Base-by-base conservation (phyloP, 2,113 vertebrate species). In the Stegastes partitus region DNA sequence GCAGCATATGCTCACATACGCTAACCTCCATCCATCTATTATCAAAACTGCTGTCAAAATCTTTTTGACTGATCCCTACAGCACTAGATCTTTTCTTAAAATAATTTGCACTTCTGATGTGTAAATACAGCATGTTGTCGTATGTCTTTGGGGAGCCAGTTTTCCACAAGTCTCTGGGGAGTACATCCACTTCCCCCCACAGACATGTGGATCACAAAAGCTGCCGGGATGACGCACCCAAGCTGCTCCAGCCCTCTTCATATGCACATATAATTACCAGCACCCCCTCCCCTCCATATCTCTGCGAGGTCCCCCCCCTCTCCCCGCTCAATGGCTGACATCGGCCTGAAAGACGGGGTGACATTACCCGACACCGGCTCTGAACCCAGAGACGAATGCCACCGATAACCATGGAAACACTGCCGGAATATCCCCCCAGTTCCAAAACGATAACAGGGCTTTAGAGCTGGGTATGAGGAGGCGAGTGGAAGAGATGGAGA, bases 231-330 rank as follows among this genome's bases (percentile, higher is more conserved):
- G 87, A 92, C 70, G 85, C 37, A 18, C 18, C 76, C 86, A 86
- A 86, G 91, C 90, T 87, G 86, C 90, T 85, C 69, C 66, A 44
- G 47, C 71, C 83, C 87, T 81, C 87, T 92, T 92, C 87, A 87
- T 90, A 93, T 90, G 89, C 90, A 93, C 91, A 92, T 92, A 91
- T 87, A 87, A 91, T 95, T 91, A 93, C 66, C 81, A 62, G 75
- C 50, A 5, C 66, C 39, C 55, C 57, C 69, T 70, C 26, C n/a
- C 28, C 42, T 50, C 55, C 68, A 75, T 64, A 77, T 85, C 66
- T 67, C 70, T 49, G 61, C 16, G 31, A 51, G 61, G 11, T 19
- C 61, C 79, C 67, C 58, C 59, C 55, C 55, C 54, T 42, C 44
- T 34, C 23, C 39, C 69, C 34, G 67, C 82, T 87, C 84, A 75